These are phyloP conservation scores for Cardinalis cardinalis DNA, from an alignment of 2,113 vertebrate genomes.

Conservation along the genomic window DNA sequence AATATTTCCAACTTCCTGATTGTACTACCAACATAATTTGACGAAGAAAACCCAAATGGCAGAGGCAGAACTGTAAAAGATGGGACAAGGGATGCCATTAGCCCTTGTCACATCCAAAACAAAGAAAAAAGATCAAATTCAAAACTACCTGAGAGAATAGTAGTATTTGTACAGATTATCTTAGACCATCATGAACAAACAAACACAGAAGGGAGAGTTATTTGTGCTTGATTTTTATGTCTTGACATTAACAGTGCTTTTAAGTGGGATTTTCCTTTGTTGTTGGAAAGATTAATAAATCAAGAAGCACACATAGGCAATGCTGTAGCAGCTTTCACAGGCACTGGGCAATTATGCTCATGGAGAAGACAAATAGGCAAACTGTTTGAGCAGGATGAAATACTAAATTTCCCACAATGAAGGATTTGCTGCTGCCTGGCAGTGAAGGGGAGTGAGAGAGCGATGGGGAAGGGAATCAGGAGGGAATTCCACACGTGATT, in stretches of 20 bases:
- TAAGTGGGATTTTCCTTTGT: background rate
- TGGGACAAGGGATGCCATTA: background rate
- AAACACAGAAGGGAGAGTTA: background rate
- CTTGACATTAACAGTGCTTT: background rate
- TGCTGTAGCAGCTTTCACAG: background rate
- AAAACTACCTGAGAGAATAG: background rate
- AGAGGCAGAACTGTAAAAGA: background rate
- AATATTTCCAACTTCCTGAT: background rate
- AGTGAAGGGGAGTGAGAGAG: background rate
- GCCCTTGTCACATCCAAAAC: background rate
- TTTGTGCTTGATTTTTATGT: background rate
- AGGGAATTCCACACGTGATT: background rate
- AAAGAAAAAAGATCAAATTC: background rate
- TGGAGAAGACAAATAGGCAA: background rate
- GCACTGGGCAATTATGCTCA: background rate
- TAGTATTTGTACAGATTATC: background rate
- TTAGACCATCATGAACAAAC: background rate
- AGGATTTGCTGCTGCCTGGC: background rate
- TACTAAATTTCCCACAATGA: background rate
- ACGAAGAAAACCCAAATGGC: background rate
- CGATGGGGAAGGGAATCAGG: background rate
- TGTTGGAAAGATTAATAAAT: background rate
- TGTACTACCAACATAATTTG: background rate
- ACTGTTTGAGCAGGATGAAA: background rate
- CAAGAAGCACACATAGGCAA: background rate